These are phyloP conservation scores for Spheniscus humboldti DNA, from an alignment of 2,797 vertebrate genomes.

Conservation along the genomic window DNA sequence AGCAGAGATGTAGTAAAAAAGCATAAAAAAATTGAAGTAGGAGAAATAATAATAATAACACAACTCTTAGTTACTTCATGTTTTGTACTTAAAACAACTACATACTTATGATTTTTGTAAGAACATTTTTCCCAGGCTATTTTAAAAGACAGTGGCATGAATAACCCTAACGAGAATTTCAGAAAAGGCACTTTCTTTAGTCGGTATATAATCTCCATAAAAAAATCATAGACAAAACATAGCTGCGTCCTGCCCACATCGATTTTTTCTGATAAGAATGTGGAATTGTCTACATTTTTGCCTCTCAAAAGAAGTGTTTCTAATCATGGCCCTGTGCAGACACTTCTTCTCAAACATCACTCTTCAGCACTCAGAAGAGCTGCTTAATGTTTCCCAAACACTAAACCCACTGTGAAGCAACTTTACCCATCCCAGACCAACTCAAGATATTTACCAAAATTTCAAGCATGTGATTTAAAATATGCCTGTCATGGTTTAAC, in stretches of 20 bases:
- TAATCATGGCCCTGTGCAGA: neutral
- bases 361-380: neutral
- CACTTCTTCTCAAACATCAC: neutral
- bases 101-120: neutral
- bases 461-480: neutral
- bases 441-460: neutral
- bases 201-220: neutral
- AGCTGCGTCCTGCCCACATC: neutral
- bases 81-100: neutral
- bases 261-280: neutral
- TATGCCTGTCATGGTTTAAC: neutral
- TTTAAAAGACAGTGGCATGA: neutral
- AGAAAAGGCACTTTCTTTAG: neutral
- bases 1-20: conserved; percentile 13
- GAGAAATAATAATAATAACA: neutral
- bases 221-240: neutral
- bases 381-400: neutral
- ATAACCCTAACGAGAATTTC: neutral
- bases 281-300: neutral
- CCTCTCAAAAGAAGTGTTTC: neutral
- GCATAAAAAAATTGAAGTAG: neutral
- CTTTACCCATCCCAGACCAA: neutral
- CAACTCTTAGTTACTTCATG: neutral
- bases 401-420: neutral
- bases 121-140: neutral